Percentiles rank a stretch among this genome's conserved stretches.
phyloP scores from a whole-genome alignment of 35 echinoderm and acorn worm species.

The Lytechinus variegatus region DNA sequence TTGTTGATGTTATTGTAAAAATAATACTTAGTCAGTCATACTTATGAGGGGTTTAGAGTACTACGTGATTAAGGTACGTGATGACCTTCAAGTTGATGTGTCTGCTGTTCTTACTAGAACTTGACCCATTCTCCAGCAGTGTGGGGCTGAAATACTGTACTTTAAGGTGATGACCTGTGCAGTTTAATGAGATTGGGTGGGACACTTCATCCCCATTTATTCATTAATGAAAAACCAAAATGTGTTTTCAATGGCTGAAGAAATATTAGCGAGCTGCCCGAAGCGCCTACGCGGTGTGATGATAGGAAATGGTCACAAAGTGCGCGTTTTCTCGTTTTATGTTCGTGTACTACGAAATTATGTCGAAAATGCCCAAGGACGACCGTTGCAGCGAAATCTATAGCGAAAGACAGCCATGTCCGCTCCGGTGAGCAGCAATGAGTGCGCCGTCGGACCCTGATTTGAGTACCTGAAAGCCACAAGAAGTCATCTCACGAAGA shows the following conservation, averaged over 20 bases:
- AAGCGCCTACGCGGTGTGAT: not conserved
- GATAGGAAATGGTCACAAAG: not conserved
- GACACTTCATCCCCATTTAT: not conserved
- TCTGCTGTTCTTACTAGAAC: not conserved
- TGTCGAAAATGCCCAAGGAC: not conserved
- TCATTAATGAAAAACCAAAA: not conserved
- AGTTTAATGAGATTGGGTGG: not conserved
- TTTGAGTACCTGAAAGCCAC: conserved; percentile 11
- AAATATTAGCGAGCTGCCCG: not conserved
- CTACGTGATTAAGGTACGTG: not conserved
- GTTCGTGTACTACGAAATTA: not conserved
- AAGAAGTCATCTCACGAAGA: not conserved
- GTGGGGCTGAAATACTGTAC: not conserved
- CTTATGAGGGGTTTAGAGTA: not conserved
- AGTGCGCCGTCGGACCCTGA: not conserved
- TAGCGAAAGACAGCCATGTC: not conserved
- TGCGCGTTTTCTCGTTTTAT: not conserved
- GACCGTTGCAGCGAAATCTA: not conserved
- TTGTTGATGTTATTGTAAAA: not conserved
- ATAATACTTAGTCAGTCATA: not conserved
- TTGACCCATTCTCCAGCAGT: not conserved
- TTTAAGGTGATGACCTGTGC: conserved; percentile 3
- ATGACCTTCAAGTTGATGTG: conserved; percentile 2
- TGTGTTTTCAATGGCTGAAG: not conserved
- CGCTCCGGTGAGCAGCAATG: not conserved